phyloP scores from a whole-genome alignment of 2,888 invertebrate species.

The Thecocarcelia acutangulata region DNA sequence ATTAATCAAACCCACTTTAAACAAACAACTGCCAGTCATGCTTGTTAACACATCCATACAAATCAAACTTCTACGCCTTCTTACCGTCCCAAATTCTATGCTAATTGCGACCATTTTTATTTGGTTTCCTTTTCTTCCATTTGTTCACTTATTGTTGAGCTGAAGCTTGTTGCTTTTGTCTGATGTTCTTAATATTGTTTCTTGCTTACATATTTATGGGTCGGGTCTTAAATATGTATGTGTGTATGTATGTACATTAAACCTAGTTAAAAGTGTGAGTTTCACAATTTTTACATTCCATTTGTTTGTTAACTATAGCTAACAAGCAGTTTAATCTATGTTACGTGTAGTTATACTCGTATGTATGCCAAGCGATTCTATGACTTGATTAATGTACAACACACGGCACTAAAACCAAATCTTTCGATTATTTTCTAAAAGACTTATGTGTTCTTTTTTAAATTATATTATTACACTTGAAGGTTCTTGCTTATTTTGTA shows the following conservation, averaged over 20 bases:
- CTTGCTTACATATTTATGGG: not conserved
- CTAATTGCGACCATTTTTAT: conserved; percentile 19
- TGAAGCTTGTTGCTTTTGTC: conserved; percentile 17
- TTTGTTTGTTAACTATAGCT: not conserved
- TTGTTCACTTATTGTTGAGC: not conserved
- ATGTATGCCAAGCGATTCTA: no score
- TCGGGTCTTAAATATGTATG: not conserved
- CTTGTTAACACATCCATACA: not conserved
- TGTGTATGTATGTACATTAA: no score
- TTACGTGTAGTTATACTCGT: no score
- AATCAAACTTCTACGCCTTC: not conserved
- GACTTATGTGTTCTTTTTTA: no score
- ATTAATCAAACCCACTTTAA: conserved; percentile 45
- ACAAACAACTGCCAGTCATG: conserved; percentile 45
- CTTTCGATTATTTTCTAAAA: no score
- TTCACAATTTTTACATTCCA: not conserved
- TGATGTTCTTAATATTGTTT: conserved; percentile 24
- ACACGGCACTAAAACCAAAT: no score
- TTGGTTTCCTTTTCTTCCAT: not conserved
- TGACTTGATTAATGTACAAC: no score
- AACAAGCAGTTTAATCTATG: conserved; percentile 24
- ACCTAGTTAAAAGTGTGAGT: not conserved
- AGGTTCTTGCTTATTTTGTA: no score
- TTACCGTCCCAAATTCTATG: conserved; percentile 8
- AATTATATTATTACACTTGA: no score